phyloP scores from a whole-genome alignment of 2,888 invertebrate genomes.

The Druceiella hillmani region DNA sequence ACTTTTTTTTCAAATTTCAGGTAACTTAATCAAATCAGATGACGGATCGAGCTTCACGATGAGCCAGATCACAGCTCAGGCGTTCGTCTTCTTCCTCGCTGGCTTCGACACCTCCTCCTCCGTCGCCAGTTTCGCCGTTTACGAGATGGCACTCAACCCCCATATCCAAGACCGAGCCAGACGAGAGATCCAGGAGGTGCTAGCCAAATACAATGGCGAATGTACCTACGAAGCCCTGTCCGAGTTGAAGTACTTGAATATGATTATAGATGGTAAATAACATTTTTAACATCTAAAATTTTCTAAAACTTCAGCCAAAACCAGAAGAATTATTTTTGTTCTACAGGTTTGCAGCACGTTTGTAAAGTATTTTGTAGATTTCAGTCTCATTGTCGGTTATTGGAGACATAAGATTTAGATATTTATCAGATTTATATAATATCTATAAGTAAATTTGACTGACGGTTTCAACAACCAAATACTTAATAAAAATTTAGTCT shows the following conservation, averaged over 20 bases:
- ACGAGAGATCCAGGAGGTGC: constrained; percentile 31
- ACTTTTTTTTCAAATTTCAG: too few relatives aligned
- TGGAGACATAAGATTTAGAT: too few relatives aligned
- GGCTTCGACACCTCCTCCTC: constrained; percentile 40
- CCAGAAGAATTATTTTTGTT: too few relatives aligned
- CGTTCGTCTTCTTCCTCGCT: constrained; percentile 36
- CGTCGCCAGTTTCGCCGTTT: constrained; percentile 34
- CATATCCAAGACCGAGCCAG: constrained; percentile 32
- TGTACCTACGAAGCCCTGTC: constrained; percentile 32
- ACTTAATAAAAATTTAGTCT: too few relatives aligned
- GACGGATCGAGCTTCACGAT: constrained; percentile 16
- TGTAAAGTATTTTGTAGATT: too few relatives aligned
- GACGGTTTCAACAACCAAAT: too few relatives aligned
- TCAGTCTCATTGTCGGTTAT: too few relatives aligned
- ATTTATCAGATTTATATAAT: too few relatives aligned
- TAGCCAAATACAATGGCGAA: constrained; percentile 27
- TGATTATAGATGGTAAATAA: constrained; percentile 31
- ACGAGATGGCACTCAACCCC: constrained; percentile 34
- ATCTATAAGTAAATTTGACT: too few relatives aligned
- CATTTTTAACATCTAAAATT: constrained; percentile 3
- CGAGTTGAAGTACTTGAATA: constrained; percentile 33
- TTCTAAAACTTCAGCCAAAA: too few relatives aligned
- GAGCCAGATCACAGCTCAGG: constrained; percentile 31
- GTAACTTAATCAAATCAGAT: constrained; percentile 14
- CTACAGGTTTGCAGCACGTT: too few relatives aligned